These are phyloP conservation scores for Diachrysia chrysitis DNA, from an alignment of 2,888 invertebrate genomes.

Conservation along the genomic window DNA sequence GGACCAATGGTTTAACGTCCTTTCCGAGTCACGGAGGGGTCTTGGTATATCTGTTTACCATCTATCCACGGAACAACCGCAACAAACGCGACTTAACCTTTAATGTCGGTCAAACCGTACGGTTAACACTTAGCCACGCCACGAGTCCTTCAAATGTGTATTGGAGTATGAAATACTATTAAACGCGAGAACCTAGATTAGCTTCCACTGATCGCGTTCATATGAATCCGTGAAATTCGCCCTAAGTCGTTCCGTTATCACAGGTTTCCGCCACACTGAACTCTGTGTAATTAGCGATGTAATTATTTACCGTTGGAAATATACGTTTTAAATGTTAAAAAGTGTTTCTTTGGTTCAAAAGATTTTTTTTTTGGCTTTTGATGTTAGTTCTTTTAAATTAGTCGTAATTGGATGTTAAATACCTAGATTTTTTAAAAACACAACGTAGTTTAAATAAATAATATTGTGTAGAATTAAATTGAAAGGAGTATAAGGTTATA, in stretches of 20 bases:
- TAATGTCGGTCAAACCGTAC: too few species aligned
- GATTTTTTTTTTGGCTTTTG: constrained; percentile 17
- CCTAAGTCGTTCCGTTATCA: constrained; percentile 60
- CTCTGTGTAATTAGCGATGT: constrained; percentile 65
- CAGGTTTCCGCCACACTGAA: constrained; percentile 65
- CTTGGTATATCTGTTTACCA: too few species aligned
- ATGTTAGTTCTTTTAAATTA: not conserved
- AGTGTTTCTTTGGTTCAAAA: constrained; percentile 28
- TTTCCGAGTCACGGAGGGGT: too few species aligned
- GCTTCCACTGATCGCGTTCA: not conserved
- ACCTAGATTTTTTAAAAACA: too few species aligned
- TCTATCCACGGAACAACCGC: too few species aligned
- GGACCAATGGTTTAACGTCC: too few species aligned
- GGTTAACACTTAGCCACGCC: too few species aligned
- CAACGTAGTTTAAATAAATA: too few species aligned
- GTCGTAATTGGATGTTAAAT: not conserved
- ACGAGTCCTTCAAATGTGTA: too few species aligned
- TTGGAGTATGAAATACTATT: not conserved
- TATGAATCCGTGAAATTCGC: not conserved
- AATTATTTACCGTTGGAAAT: constrained; percentile 62
- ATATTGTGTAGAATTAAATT: too few species aligned
- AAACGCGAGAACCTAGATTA: not conserved
- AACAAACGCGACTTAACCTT: too few species aligned
- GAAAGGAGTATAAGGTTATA: too few species aligned
- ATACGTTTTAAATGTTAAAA: constrained; percentile 52